Conservation (phyloP, 2,113 vertebrate genomes). For the Steatornis caripensis region DNA sequence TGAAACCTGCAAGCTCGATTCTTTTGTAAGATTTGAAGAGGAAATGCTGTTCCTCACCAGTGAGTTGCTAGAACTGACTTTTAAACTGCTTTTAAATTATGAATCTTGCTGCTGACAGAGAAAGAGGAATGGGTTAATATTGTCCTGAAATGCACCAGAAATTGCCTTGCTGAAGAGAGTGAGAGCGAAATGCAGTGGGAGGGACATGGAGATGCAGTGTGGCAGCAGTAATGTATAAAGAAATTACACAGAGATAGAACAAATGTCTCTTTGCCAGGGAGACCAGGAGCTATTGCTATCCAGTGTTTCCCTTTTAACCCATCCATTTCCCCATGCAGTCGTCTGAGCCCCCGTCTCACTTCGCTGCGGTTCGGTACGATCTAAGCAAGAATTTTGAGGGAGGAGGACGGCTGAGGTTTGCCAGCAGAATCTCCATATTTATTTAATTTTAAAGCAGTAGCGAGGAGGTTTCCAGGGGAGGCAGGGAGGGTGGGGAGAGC, state of each 20-base stretch:
- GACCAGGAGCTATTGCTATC: conserved; percentile 43
- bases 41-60: neutral
- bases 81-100: neutral
- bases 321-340: neutral
- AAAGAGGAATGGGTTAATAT: conserved; percentile 55
- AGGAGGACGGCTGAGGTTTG: neutral
- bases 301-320: conserved; percentile 16
- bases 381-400: neutral
- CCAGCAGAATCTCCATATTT: conserved; percentile 31
- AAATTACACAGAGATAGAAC: conserved; percentile 55
- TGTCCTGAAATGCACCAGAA: conserved; percentile 70
- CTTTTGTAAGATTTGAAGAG: neutral
- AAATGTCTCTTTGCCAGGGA: conserved; percentile 52
- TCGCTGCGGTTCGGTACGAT: fast-evolving
- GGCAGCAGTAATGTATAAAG: conserved; percentile 60
- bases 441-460: conserved; percentile 33
- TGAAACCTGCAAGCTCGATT: neutral
- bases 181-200: conserved; percentile 64
- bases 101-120: neutral
- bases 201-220: conserved; percentile 59
- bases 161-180: conserved; percentile 51
- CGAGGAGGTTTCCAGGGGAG: neutral
- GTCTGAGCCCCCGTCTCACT: neutral
- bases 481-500: no score
- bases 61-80: neutral